Evolutionary conservation across 1,140 invertebrate genomes (phyloP), one percentile per base, ranked within the genome.

Genomic region (Plodia interpunctella): DNA sequence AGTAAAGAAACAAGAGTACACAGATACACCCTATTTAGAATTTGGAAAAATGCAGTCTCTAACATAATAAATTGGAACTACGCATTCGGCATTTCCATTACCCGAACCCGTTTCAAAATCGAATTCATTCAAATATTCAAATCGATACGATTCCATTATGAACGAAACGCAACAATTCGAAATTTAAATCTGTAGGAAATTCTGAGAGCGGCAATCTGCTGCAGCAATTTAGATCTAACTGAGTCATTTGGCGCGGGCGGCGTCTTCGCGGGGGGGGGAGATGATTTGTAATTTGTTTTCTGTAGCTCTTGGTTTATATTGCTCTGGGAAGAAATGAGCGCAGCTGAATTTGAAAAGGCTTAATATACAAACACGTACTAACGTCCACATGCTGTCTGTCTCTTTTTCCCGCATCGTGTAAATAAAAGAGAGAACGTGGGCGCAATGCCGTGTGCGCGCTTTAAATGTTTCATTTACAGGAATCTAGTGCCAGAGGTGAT

Each of bases 261-360:
- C 65, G 72, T 82, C 81, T 79, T 83, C 71, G 57, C 51, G 70
- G 71, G 68, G 77, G 70, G 70, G 76, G 69, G 60, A 88, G 83
- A 86, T 88, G 85, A 88, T 86, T 86, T 82, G 81, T 83, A 88
- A 88, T 87, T 85, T 87, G 83, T 87, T 87, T 87, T 87, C 84
- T 87, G 72, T 72, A 69, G 70, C 64, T 72, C 60, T 65, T 62
- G 63, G 62, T 63, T 69, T 64, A 56, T 20, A 20, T 38, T 17
- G 55, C 35, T 2, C 28, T 55, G 17, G 9, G 30, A 18, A 30
- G 11, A 38, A 35, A n/a, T 18, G 15, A 15, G 4, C 35, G 55
- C 17, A 57, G 49, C 35, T 57, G 19, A 13, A 13, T 20, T 44
- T 57, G n/a, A n/a, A n/a, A n/a, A n/a, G n/a, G n/a, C n/a, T n/a